phyloP scores from a whole-genome alignment of 2,888 invertebrate genomes.

The Pycnomerus fuliginosus region DNA sequence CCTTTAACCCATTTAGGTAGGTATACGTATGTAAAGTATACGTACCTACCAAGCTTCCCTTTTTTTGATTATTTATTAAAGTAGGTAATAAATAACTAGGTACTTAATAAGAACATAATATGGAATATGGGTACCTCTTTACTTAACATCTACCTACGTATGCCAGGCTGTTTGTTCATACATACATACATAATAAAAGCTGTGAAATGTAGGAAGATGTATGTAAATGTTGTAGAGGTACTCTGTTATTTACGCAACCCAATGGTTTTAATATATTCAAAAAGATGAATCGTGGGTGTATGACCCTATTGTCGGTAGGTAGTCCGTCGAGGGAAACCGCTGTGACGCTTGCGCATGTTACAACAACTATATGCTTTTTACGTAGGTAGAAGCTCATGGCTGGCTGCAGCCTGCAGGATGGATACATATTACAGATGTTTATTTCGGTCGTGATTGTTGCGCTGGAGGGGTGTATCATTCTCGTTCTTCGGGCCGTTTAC shows the following conservation, averaged over 20 bases:
- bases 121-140: too few relatives aligned
- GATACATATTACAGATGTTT: constrained; percentile 19
- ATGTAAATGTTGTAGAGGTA: constrained; percentile 28
- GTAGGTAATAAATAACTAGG: too few relatives aligned
- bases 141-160: too few relatives aligned
- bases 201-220: constrained; percentile 30
- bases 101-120: too few relatives aligned
- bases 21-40: too few relatives aligned
- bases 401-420: constrained; percentile 9
- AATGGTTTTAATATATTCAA: constrained; percentile 20
- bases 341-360: constrained; percentile 23
- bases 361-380: too few relatives aligned
- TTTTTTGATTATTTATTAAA: too few relatives aligned
- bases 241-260: constrained; percentile 35
- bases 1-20: too few relatives aligned
- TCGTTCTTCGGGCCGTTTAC: constrained; percentile 1
- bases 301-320: constrained; percentile 37
- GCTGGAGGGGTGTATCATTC: constrained; percentile 4
- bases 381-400: constrained; percentile 3
- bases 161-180: too few relatives aligned
- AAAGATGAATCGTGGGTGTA: constrained; percentile 24
- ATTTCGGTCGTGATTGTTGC: constrained; percentile 21
- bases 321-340: too few relatives aligned
- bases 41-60: too few relatives aligned
- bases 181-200: too few relatives aligned